These are phyloP conservation scores for Microcebus jonahi DNA, from an alignment of 2,113 vertebrate genomes.

Conservation along the genomic window DNA sequence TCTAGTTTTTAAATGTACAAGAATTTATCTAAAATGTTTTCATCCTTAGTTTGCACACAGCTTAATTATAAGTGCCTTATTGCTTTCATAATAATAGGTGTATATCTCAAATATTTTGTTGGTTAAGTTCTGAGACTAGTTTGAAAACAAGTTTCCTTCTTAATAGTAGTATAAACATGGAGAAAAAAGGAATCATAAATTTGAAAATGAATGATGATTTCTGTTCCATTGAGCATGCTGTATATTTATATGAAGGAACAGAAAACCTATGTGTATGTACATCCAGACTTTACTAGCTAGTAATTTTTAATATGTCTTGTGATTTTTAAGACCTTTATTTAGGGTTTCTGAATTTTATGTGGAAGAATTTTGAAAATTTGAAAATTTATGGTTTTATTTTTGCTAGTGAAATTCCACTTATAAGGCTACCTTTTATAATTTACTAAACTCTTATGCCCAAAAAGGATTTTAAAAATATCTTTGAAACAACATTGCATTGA, in stretches of 20 bases:
- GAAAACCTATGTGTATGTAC: not conserved
- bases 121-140: not conserved
- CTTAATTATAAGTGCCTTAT: conserved; percentile 47
- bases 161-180: conserved; percentile 15
- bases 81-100: conserved; percentile 36
- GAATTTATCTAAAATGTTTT: not conserved
- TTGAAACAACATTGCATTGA: not conserved
- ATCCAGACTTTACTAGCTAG: not conserved
- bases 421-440: conserved; percentile 31
- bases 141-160: conserved; percentile 26
- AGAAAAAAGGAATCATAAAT: conserved; percentile 17
- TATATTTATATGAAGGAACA: not conserved
- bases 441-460: not conserved
- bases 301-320: not conserved
- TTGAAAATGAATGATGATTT: conserved; percentile 35
- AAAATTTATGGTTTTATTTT: conserved; percentile 41
- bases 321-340: conserved; percentile 24
- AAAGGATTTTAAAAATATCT: conserved; percentile 6
- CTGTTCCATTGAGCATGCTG: not conserved
- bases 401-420: not conserved
- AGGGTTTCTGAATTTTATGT: conserved; percentile 30
- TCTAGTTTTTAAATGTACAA: not conserved
- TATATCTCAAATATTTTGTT: conserved; percentile 43
- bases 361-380: conserved; percentile 35
- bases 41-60: not conserved